A percentile compares a stretch with the other conserved stretches of the same genome.
These are phyloP conservation scores for Papilio elwesi DNA, from an alignment of 2,888 invertebrate genomes.

Conservation along the genomic window DNA sequence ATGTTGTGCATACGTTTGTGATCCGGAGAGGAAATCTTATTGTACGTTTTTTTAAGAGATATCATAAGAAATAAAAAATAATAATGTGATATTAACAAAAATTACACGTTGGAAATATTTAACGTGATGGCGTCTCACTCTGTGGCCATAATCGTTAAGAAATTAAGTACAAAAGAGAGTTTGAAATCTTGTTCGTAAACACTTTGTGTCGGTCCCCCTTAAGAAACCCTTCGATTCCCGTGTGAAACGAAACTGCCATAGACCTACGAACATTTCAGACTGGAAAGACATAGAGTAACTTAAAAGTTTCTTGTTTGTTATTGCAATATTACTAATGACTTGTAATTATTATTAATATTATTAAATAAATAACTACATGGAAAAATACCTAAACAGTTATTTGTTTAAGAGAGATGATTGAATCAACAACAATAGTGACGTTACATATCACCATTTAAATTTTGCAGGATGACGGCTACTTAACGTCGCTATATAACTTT, in stretches of 20 bases:
- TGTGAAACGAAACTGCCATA: constrained; percentile 64
- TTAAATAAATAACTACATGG: background rate
- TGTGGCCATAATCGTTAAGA: constrained; percentile 27
- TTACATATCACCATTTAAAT: too few relatives aligned
- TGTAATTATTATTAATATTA: background rate
- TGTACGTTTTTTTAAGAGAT: too few relatives aligned
- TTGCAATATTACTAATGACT: background rate
- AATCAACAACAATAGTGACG: too few relatives aligned
- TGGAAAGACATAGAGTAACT: background rate
- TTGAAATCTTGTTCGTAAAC: constrained; percentile 50
- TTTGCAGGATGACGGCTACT: too few relatives aligned
- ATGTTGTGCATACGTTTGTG: too few relatives aligned
- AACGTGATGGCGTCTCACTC: background rate
- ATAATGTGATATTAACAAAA: background rate
- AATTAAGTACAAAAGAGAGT: constrained; percentile 33
- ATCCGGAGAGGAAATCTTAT: too few relatives aligned
- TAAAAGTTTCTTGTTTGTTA: background rate
- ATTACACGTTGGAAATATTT: background rate
- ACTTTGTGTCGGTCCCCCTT: constrained; percentile 66
- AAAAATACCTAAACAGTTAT: too few relatives aligned
- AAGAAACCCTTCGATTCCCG: constrained; percentile 77
- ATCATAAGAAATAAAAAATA: too few relatives aligned
- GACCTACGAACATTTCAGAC: constrained; percentile 42
- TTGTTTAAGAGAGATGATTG: too few relatives aligned
- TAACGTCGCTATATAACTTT: too few relatives aligned